Evolutionary conservation across 2,113 vertebrate genomes (phyloP).

Genomic region (Capricornis sumatraensis): DNA sequence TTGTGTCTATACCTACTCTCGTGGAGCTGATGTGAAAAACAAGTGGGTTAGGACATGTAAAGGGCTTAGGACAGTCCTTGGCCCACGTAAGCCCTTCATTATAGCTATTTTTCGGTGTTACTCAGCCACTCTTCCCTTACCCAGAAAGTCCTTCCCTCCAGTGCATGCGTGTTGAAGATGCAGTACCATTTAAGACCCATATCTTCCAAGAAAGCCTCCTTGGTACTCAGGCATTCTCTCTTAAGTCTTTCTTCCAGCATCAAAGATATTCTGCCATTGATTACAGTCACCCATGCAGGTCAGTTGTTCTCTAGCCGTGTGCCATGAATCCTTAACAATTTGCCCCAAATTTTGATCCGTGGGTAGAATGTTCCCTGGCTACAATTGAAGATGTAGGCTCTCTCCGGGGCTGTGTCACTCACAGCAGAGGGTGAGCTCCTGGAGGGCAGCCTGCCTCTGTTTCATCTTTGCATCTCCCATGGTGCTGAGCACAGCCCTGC

Average conservation of each 20-base stretch:
- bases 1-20: no score
- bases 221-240: not conserved
- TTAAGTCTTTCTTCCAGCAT: not conserved
- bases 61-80: not conserved
- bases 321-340: not conserved
- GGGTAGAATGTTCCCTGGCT: not conserved
- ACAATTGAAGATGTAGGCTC: rapidly evolving
- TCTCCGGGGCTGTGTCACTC: not conserved
- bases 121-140: not conserved
- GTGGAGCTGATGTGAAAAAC: not conserved
- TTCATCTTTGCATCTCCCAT: not conserved
- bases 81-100: not conserved
- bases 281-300: not conserved
- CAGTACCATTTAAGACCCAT: not conserved
- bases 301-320: not conserved
- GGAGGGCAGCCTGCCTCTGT: not conserved
- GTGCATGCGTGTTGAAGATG: not conserved
- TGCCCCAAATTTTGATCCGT: not conserved
- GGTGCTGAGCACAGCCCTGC: not conserved
- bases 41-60: rapidly evolving
- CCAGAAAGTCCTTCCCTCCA: not conserved
- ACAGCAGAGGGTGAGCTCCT: not conserved
- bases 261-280: not conserved
- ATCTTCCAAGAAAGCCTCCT: not conserved
- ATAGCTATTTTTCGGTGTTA: not conserved